Base-by-base conservation (phyloP, 2,113 vertebrate species). In the Amblyopsis rosae region DNA sequence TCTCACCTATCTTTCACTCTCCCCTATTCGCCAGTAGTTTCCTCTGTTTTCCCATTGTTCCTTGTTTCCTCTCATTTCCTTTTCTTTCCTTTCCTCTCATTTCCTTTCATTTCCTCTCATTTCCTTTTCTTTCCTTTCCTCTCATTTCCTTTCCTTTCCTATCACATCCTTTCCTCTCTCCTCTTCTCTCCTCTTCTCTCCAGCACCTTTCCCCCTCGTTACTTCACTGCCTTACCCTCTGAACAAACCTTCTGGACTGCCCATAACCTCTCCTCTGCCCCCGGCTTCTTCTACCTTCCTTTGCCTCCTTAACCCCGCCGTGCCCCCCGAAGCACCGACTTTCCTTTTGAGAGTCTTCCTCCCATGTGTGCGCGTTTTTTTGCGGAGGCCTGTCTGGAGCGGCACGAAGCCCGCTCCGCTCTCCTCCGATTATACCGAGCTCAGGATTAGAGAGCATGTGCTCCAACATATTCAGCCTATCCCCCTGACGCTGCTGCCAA, bases 381-480 rank as follows among this genome's bases (percentile, higher is more conserved):
- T 80, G 64, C 66, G 67, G 53, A 45, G 62, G 57, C 49, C 65
- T 67, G 64, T 82, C 83, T 26, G 82, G 78, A 85, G 70, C 62
- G 57, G 68, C 82, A 66, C 74, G 80, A 85, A 65, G 79, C 79
- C 71, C 79, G 76, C 83, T 83, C 83, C 79, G 76, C 83, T 83
- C 83, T 88, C 77, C 81, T 84, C 82, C 82, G 85, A 91, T 92
- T 91, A 90, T 83, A 82, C 70, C 84, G 55, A 87, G 82, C 75
- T 86, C 65, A 77, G 87, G 85, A 91, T 92, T 90, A 91, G 80
- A 81, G 77, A 63, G 75, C 87, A 84, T 88, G 62, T 82, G 85
- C 83, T 89, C 65, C 72, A 82, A 86, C 85, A 88, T 85, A 82
- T 90, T 90, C 83, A 86, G 72, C 71, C 83, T 88, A 82, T 90